Conservation (phyloP, 2,797 vertebrate genomes). For the Iguana delicatissima region DNA sequence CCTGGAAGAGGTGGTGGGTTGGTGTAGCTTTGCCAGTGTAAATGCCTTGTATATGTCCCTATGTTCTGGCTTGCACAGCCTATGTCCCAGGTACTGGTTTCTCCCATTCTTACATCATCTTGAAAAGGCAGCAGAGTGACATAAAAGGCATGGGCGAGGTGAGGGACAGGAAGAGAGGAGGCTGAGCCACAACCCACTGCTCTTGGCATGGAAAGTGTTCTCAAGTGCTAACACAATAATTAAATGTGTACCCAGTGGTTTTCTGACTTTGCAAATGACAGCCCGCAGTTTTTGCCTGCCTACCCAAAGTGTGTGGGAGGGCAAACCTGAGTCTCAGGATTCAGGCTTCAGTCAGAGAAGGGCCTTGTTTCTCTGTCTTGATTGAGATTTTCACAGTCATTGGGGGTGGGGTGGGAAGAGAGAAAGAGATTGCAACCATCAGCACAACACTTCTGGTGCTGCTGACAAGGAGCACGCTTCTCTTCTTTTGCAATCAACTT, state of each 20-base stretch:
- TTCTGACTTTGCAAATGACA: conserved; percentile 69
- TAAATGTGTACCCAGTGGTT: conserved; percentile 66
- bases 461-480: conserved; percentile 57
- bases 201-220: conserved; percentile 65
- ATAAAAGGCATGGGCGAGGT: conserved; percentile 25
- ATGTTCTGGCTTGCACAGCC: conserved; percentile 41
- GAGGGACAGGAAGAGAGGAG: neutral
- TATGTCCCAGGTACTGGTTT: conserved; percentile 22
- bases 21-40: conserved; percentile 59
- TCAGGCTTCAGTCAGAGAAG: conserved; percentile 41
- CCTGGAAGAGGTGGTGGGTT: conserved; percentile 33
- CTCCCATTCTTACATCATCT: conserved; percentile 22
- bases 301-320: conserved; percentile 69
- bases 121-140: conserved; percentile 32
- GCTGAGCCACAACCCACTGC: conserved; percentile 19
- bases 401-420: conserved; percentile 1
- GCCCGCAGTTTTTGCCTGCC: conserved; percentile 66
- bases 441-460: conserved; percentile 58
- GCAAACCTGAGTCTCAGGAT: conserved; percentile 67
- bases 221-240: conserved; percentile 60
- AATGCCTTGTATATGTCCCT: conserved; percentile 27
- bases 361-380: conserved; percentile 69
- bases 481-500: conserved; percentile 64
- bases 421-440: conserved; percentile 67
- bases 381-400: conserved; percentile 74